These are phyloP conservation scores for Dermatophagoides farinae DNA, from an alignment of 1,140 invertebrate genomes.

Conservation along the genomic window DNA sequence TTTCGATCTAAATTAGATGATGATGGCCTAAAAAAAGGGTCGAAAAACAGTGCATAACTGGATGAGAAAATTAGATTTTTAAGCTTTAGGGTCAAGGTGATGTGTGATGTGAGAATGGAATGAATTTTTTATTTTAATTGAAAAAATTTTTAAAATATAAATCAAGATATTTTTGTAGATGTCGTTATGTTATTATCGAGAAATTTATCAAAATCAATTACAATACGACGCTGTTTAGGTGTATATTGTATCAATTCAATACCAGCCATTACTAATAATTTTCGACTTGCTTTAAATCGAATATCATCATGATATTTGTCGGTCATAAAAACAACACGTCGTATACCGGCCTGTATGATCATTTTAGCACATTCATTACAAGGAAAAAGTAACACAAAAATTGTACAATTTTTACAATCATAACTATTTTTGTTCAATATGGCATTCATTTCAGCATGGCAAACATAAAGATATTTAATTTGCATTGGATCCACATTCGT, in stretches of 20 bases:
- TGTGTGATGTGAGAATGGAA: no score
- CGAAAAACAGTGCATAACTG: no score
- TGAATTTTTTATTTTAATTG: no score
- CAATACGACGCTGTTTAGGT: conserved; percentile 37
- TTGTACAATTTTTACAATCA: conserved; percentile 49
- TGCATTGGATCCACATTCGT: conserved; percentile 35
- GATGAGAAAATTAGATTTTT: no score
- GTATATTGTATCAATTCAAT: conserved; percentile 46
- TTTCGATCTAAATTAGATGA: no score
- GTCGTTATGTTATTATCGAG: not conserved
- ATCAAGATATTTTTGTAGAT: no score
- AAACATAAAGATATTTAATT: conserved; percentile 64
- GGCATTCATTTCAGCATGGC: conserved; percentile 92
- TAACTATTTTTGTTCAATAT: conserved; percentile 70
- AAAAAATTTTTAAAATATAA: no score
- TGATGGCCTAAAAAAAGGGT: no score
- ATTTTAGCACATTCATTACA: conserved; percentile 93
- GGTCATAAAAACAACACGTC: conserved; percentile 50
- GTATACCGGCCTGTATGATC: conserved; percentile 86
- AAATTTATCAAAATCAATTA: conserved; percentile 48
- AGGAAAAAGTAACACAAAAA: conserved; percentile 64
- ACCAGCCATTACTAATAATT: conserved; percentile 52
- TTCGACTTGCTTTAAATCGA: conserved; percentile 44
- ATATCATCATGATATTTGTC: conserved; percentile 51
- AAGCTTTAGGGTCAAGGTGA: no score